A percentile compares a stretch with the other conserved stretches of the same genome.
Conservation (phyloP, 2,888 invertebrate genomes). For the Eupithecia subumbrata region DNA sequence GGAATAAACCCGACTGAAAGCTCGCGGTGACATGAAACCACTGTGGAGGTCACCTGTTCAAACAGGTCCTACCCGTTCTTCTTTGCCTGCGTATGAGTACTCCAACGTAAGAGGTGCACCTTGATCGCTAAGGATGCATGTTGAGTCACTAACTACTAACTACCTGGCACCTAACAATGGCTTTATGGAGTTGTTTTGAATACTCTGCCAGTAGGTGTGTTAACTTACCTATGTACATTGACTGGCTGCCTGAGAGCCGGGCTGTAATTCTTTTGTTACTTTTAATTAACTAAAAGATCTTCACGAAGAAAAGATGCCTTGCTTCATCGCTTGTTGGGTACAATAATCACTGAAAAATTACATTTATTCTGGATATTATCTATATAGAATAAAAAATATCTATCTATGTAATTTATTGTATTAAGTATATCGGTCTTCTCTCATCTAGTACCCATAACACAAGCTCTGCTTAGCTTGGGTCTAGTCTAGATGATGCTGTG, state of each 20-base stretch:
- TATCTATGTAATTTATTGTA: too few species aligned
- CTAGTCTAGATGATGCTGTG: too few species aligned
- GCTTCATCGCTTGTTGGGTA: not conserved
- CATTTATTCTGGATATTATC: too few species aligned
- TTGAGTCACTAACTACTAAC: slow-evolving; percentile 36
- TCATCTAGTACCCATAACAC: too few species aligned
- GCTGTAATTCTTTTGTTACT: not conserved
- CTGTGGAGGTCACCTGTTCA: slow-evolving; percentile 23
- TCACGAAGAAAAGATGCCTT: not conserved
- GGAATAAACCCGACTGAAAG: slow-evolving; percentile 24
- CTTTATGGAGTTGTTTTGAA: slow-evolving; percentile 39
- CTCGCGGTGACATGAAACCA: slow-evolving; percentile 26
- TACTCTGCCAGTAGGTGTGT: slow-evolving; percentile 18
- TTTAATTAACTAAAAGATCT: not conserved
- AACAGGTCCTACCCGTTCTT: slow-evolving; percentile 36
- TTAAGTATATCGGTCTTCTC: too few species aligned
- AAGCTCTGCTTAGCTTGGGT: too few species aligned
- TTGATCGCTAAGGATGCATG: slow-evolving; percentile 39
- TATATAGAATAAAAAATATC: too few species aligned
- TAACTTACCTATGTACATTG: slow-evolving; percentile 20
- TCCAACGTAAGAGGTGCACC: slow-evolving; percentile 37
- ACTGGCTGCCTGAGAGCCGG: not conserved
- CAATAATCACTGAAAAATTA: not conserved
- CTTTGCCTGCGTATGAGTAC: slow-evolving; percentile 26
- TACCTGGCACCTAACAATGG: slow-evolving; percentile 34